Evolutionary conservation across 2,113 vertebrate genomes (phyloP).

Genomic region (Charadrius vociferus): DNA sequence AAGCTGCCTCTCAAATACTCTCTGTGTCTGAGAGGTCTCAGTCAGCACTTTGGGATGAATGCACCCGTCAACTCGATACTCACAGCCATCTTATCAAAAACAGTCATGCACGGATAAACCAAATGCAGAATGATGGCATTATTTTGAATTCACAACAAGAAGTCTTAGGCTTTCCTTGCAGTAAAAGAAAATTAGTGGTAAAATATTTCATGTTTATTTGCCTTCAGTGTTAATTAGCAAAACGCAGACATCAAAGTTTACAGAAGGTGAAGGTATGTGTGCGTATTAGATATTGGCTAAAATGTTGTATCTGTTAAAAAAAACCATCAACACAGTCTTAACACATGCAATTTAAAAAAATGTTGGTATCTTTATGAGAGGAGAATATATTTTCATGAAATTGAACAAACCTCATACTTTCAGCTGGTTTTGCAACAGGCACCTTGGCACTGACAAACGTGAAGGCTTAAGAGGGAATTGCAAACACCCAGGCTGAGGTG

Average conservation of each 20-base stretch:
- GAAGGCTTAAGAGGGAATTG: neutral
- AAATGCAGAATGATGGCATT: neutral
- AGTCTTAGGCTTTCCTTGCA: neutral
- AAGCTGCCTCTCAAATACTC: neutral
- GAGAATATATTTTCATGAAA: neutral
- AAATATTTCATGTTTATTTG: neutral
- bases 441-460: neutral
- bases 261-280: neutral
- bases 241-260: neutral
- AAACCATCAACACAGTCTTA: neutral
- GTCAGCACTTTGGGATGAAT: neutral
- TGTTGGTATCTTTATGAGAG: accelerated
- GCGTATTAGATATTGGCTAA: neutral
- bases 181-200: neutral
- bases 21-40: neutral
- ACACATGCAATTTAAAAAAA: neutral
- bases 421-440: neutral
- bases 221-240: neutral
- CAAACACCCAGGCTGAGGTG: neutral
- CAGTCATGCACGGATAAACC: neutral
- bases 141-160: neutral
- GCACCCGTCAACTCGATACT: neutral
- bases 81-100: neutral
- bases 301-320: neutral
- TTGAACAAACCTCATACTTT: neutral